Percentiles rank a stretch among this genome's conserved stretches.
These are phyloP conservation scores for Agrotis exclamationis DNA, from an alignment of 2,888 invertebrate species.

Conservation along the genomic window DNA sequence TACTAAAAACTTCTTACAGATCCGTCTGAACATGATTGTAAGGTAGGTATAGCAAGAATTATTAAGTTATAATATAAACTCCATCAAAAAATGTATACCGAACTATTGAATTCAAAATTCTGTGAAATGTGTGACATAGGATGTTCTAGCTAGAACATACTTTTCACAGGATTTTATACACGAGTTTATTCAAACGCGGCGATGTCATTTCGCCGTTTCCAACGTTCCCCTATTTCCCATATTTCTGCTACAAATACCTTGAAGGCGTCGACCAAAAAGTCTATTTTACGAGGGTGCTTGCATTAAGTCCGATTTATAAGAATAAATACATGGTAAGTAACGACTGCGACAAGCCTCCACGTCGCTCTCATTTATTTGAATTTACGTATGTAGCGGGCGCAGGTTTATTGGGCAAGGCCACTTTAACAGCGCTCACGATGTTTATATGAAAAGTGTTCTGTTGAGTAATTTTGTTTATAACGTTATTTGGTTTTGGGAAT, in stretches of 20 bases:
- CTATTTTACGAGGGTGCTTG: conserved; percentile 76
- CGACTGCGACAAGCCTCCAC: conserved; percentile 63
- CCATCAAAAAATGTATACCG: conserved; percentile 2
- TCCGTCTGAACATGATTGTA: conserved; percentile 16
- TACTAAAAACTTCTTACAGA: conserved; percentile 10
- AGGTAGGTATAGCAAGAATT: conserved; percentile 24
- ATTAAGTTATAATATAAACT: conserved; percentile 26
- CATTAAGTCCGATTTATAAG: conserved; percentile 81
- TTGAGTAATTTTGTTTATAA: conserved; percentile 60
- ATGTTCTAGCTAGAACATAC: conserved; percentile 11
- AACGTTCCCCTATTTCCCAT: conserved; percentile 64
- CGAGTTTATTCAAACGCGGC: conserved; percentile 51
- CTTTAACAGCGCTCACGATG: conserved; percentile 38
- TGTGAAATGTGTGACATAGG: conserved; percentile 25
- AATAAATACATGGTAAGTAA: conserved; percentile 79
- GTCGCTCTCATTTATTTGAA: conserved; percentile 69
- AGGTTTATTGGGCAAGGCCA: conserved; percentile 58
- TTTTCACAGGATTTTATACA: conserved; percentile 30
- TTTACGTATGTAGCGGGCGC: conserved; percentile 67
- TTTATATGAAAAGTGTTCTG: conserved; percentile 55
- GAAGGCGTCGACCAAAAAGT: conserved; percentile 70
- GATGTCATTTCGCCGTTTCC: conserved; percentile 50
- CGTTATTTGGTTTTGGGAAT: conserved; percentile 29
- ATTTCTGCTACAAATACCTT: conserved; percentile 68
- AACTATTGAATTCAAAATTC: too few species aligned